Percentiles rank a stretch among this genome's conserved stretches.
These are phyloP conservation scores for Drosophila siamana DNA, from an alignment of 2,888 invertebrate genomes.

Conservation along the genomic window DNA sequence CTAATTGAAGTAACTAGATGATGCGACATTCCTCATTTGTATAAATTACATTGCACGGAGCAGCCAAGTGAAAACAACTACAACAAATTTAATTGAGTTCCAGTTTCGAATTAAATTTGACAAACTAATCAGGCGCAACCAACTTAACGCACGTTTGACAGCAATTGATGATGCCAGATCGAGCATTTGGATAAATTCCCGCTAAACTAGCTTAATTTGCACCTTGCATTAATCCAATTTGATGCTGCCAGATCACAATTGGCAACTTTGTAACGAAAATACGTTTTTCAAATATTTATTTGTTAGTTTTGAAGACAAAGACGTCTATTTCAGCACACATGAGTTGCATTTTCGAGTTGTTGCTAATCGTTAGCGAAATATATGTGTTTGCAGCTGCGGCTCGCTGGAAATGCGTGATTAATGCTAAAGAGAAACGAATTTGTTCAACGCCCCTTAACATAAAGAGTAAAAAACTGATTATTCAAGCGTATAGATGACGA, in stretches of 20 bases:
- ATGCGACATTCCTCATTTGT: not conserved
- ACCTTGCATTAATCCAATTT: not conserved
- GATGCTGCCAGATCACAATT: constrained; percentile 3
- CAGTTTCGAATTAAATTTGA: not conserved
- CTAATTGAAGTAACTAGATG: not conserved
- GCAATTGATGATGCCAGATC: not conserved
- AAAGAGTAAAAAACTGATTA: constrained; percentile 38
- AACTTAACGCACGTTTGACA: not conserved
- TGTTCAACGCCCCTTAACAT: constrained; percentile 39
- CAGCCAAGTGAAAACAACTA: not conserved
- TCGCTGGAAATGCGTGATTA: constrained; percentile 27
- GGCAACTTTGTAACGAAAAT: not conserved
- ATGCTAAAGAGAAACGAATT: constrained; percentile 41
- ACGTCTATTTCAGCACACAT: constrained; percentile 8
- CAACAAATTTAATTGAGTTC: not conserved
- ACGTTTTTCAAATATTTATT: not conserved
- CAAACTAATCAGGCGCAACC: not conserved
- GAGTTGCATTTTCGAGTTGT: constrained; percentile 18
- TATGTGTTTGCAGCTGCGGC: constrained; percentile 19
- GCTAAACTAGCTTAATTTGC: not conserved
- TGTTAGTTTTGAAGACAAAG: constrained; percentile 7
- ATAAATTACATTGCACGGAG: not conserved
- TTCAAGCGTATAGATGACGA: constrained; percentile 69
- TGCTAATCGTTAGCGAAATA: constrained; percentile 28
- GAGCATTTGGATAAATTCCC: not conserved